phyloP scores from a whole-genome alignment of 2,888 invertebrate species.

The Tachystola acroxantha region DNA sequence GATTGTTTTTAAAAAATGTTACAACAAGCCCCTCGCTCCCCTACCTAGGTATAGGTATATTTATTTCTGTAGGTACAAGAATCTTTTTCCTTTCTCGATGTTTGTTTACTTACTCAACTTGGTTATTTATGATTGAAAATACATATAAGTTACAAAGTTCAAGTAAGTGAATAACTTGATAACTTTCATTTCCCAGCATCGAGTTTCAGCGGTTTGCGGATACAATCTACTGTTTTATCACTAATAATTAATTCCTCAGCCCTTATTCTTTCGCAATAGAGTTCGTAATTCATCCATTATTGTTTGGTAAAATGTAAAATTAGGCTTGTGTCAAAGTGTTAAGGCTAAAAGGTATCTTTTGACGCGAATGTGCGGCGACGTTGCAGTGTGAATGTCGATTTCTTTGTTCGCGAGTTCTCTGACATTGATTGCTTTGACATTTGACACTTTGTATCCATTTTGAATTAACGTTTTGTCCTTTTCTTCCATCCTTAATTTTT shows the following conservation, averaged over 20 bases:
- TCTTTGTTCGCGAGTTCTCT: slow-evolving; percentile 6
- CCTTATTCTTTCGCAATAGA: background rate
- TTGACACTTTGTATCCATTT: background rate
- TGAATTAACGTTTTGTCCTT: too few species aligned
- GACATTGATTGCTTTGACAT: background rate
- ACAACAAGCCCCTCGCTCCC: too few species aligned
- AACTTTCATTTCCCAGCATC: background rate
- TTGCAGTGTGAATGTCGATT: slow-evolving; percentile 6
- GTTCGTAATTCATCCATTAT: background rate
- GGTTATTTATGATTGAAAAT: too few species aligned
- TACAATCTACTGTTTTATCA: background rate
- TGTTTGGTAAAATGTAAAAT: background rate
- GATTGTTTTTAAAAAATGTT: too few species aligned
- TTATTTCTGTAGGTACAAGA: too few species aligned
- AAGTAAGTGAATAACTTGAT: background rate
- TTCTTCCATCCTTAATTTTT: too few species aligned
- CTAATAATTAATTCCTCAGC: background rate
- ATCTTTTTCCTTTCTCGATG: too few species aligned
- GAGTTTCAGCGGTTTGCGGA: slow-evolving; percentile 13
- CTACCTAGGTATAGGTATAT: too few species aligned
- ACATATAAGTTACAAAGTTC: slow-evolving; percentile 2
- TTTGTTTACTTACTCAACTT: too few species aligned
- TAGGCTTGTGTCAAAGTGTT: slow-evolving; percentile 11
- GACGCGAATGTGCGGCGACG: slow-evolving; percentile 12
- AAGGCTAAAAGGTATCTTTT: slow-evolving; percentile 10